Conservation (phyloP, 2,888 invertebrate genomes). For the Cristatella mucedo region DNA sequence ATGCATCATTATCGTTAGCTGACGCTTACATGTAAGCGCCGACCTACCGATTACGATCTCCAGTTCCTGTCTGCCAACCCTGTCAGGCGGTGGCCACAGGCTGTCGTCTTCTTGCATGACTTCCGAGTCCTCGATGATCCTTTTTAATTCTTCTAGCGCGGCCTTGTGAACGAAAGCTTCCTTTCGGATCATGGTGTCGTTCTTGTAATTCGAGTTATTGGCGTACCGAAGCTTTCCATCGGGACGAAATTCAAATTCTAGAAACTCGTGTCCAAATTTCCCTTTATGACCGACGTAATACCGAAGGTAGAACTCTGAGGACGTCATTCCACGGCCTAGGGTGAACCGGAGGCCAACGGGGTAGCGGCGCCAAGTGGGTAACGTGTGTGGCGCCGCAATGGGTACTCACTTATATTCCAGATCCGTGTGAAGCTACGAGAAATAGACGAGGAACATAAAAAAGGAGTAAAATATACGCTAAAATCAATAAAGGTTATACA, state of each 20-base stretch:
- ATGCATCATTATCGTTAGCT: too few relatives aligned
- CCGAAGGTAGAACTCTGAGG: constrained; percentile 60
- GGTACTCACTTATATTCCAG: too few relatives aligned
- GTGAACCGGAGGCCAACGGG: too few relatives aligned
- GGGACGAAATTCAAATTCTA: constrained; percentile 96
- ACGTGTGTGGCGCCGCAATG: too few relatives aligned
- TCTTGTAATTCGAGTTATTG: constrained; percentile 99
- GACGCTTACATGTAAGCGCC: too few relatives aligned
- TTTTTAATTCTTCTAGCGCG: constrained; percentile 90
- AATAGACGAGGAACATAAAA: too few relatives aligned
- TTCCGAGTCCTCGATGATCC: constrained; percentile 92
- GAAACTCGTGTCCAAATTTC: constrained; percentile 97
- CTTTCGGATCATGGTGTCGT: constrained; percentile 99
- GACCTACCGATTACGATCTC: constrained; percentile 92
- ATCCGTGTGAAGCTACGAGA: too few relatives aligned
- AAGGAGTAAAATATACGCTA: too few relatives aligned
- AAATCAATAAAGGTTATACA: too few relatives aligned
- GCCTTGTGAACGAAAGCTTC: constrained; percentile 83
- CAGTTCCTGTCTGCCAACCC: constrained; percentile 66
- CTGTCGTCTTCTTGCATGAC: constrained; percentile 57
- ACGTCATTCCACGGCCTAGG: too few relatives aligned
- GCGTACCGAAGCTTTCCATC: constrained; percentile 96
- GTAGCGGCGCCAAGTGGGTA: too few relatives aligned
- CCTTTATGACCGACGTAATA: constrained; percentile 99
- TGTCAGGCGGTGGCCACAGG: constrained; percentile 47